Evolutionary conservation across 2,888 invertebrate species (phyloP).

Genomic region (Spodoptera exigua): DNA sequence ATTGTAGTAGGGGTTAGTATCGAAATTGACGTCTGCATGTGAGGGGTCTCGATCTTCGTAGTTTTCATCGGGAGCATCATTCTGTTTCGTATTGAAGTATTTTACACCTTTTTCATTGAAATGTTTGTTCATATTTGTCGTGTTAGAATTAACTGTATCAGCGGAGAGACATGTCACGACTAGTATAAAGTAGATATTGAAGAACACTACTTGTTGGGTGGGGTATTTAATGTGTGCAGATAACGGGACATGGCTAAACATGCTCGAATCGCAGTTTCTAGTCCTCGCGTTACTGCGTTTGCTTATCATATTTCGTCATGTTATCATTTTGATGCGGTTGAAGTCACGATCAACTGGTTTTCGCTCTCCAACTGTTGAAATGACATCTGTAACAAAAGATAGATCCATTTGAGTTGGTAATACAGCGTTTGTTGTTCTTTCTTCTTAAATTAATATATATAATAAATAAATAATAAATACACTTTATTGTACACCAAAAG

Average conservation of each 20-base stretch:
- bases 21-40: conserved; percentile 81
- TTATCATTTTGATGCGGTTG: conserved; percentile 74
- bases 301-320: conserved; percentile 83
- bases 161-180: conserved; percentile 73
- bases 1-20: conserved; percentile 79
- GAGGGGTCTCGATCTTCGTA: conserved; percentile 73
- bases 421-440: too few relatives aligned
- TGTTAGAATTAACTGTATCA: conserved; percentile 80
- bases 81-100: conserved; percentile 64
- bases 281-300: conserved; percentile 73
- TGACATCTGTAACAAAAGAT: conserved; percentile 80
- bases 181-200: conserved; percentile 77
- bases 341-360: conserved; percentile 61
- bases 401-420: not conserved
- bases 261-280: conserved; percentile 71
- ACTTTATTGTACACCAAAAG: too few relatives aligned
- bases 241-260: conserved; percentile 69
- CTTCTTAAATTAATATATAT: too few relatives aligned
- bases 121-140: conserved; percentile 82
- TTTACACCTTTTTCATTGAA: conserved; percentile 67
- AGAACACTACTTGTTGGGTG: conserved; percentile 66
- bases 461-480: too few relatives aligned
- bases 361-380: conserved; percentile 54
- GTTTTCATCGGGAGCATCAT: conserved; percentile 74
- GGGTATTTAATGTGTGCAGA: conserved; percentile 58